phyloP scores from a whole-genome alignment of 2,888 invertebrate genomes.

The Rhogogaster chlorosoma region DNA sequence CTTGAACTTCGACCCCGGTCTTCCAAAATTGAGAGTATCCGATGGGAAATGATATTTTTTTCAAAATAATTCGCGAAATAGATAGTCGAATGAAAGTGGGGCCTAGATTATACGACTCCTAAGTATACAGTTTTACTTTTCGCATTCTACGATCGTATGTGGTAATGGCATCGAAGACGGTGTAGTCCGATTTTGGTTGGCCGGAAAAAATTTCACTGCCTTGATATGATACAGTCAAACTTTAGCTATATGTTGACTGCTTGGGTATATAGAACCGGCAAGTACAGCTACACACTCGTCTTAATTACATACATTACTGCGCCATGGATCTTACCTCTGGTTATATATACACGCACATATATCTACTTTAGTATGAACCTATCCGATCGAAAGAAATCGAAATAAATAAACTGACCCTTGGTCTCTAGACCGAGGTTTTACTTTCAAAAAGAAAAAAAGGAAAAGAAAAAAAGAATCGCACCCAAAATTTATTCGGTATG shows the following conservation, averaged over 20 bases:
- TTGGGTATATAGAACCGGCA: neutral
- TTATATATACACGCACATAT: neutral
- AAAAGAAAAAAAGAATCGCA: neutral
- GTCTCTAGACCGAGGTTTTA: neutral
- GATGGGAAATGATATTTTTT: neutral
- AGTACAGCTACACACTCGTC: neutral
- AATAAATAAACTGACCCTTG: slow-evolving; percentile 11
- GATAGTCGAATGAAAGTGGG: slow-evolving; percentile 20
- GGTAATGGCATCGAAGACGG: neutral
- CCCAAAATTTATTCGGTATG: neutral
- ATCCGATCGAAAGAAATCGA: neutral
- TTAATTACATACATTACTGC: slow-evolving; percentile 25
- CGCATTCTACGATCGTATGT: slow-evolving; percentile 8
- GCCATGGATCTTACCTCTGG: neutral
- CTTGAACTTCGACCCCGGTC: neutral
- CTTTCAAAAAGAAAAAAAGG: neutral
- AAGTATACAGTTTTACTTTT: slow-evolving; percentile 39
- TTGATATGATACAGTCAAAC: neutral
- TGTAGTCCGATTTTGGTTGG: slow-evolving; percentile 37
- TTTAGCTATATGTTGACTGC: neutral
- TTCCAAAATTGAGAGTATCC: neutral
- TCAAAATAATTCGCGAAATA: neutral
- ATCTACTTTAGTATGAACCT: neutral
- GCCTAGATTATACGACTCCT: neutral
- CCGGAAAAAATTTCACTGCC: slow-evolving; percentile 35